These are phyloP conservation scores for Antechinus flavipes DNA, from an alignment of 2,113 vertebrate species.

Conservation along the genomic window DNA sequence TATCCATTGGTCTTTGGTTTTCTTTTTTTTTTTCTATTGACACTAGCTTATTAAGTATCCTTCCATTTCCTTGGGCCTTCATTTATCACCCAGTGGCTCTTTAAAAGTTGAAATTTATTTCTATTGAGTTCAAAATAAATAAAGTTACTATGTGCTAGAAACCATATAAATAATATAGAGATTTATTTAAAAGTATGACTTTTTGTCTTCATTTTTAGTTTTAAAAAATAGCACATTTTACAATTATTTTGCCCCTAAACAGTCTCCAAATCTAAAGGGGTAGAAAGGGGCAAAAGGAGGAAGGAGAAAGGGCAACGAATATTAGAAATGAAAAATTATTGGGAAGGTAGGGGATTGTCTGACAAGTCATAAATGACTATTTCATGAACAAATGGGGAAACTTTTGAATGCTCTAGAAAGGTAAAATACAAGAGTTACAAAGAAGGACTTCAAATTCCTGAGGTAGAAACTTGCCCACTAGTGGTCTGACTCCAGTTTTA, in stretches of 20 bases:
- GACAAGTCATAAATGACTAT: background rate
- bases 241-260: background rate
- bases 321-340: background rate
- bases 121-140: background rate
- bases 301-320: background rate
- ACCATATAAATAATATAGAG: background rate
- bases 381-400: background rate
- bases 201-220: background rate
- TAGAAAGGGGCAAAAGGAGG: background rate
- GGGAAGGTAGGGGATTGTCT: background rate
- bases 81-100: background rate
- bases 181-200: background rate
- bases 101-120: background rate
- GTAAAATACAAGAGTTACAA: background rate
- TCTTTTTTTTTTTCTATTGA: background rate
- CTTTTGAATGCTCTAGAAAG: background rate
- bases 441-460: background rate
- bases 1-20: background rate
- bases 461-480: background rate
- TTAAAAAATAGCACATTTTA: background rate
- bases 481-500: background rate
- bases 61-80: fast-evolving
- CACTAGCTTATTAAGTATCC: fast-evolving
- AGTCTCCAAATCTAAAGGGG: background rate
- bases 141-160: background rate